A percentile compares a stretch with the other conserved stretches of the same genome.
Evolutionary conservation across 2,113 vertebrate species (phyloP).

Genomic region (human (Homo sapiens)): GRCh38 chr11:125221501-125222000

Average conservation of each 20-base stretch:
- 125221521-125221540: not conserved
- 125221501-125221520: not conserved
- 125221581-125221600: conserved; percentile 61
- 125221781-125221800: conserved; percentile 47
- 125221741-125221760: conserved; percentile 8
- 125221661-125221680: conserved; percentile 72
- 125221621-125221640: conserved; percentile 76
- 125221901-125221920: not conserved
- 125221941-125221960: not conserved
- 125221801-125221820: not conserved
- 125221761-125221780: conserved; percentile 74
- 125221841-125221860: conserved; percentile 27
- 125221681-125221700: conserved; percentile 67
- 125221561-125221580: conserved; percentile 27
- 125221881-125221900: not conserved
- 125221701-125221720: conserved; percentile 67
- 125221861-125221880: not conserved
- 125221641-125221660: conserved; percentile 78
- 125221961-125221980: not conserved
- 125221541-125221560: conserved; percentile 41
- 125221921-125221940: too few relatives aligned
- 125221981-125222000: not conserved
- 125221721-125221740: conserved; percentile 71
- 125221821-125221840: not conserved
- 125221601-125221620: conserved; percentile 79